These are phyloP conservation scores for Mallotus villosus DNA, from an alignment of 2,797 vertebrate species.

Conservation along the genomic window DNA sequence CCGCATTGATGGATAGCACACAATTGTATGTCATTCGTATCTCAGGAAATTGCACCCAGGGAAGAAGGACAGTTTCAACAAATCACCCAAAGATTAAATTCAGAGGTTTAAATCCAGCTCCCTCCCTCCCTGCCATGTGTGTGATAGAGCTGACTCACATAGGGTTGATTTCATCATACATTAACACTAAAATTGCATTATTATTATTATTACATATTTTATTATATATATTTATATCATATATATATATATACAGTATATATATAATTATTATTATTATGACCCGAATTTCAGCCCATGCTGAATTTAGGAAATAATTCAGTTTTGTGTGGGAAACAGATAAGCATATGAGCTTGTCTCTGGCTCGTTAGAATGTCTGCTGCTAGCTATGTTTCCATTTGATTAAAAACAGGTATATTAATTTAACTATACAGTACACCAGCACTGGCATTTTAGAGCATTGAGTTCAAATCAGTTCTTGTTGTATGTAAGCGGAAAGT, in stretches of 20 bases:
- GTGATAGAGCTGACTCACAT: slow-evolving; percentile 16
- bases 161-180: slow-evolving; percentile 5
- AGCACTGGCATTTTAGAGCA: slow-evolving; percentile 24
- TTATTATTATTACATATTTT: too few species aligned
- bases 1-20: background rate
- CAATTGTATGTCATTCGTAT: background rate
- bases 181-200: slow-evolving; percentile 38
- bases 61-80: slow-evolving; percentile 14
- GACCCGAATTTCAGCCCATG: too few species aligned
- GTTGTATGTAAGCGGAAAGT: slow-evolving; percentile 37
- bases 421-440: slow-evolving; percentile 13
- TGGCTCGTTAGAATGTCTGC: too few species aligned
- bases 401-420: too few species aligned
- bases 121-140: slow-evolving; percentile 30
- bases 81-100: slow-evolving; percentile 17
- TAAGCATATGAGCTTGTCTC: slow-evolving; percentile 18
- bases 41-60: slow-evolving; percentile 8
- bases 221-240: too few species aligned
- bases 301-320: slow-evolving; percentile 28
- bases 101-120: slow-evolving; percentile 20
- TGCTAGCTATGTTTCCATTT: too few species aligned
- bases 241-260: too few species aligned
- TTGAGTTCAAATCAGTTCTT: slow-evolving; percentile 37
- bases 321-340: slow-evolving; percentile 28
- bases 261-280: too few species aligned